phyloP scores from a whole-genome alignment of 2,113 vertebrate species.

The Rhea pennata region DNA sequence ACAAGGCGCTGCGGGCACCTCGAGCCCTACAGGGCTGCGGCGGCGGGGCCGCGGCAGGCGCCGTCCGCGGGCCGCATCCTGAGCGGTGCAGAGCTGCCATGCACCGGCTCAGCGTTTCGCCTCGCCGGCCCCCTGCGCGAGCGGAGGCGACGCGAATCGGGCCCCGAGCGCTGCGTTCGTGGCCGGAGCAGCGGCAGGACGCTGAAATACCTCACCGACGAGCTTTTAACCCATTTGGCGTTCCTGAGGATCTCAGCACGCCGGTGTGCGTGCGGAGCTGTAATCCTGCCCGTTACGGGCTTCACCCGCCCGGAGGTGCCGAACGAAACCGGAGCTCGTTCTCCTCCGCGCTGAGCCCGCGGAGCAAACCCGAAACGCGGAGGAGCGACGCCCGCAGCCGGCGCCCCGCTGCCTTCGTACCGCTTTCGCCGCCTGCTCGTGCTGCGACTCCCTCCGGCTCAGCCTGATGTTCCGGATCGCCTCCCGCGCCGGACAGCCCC shows the following conservation, averaged over 20 bases:
- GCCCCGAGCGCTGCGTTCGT: background rate
- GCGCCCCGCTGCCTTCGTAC: background rate
- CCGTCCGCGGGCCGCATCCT: background rate
- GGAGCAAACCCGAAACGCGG: too few species aligned
- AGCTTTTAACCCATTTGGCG: background rate
- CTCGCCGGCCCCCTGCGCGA: background rate
- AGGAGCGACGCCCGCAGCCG: background rate
- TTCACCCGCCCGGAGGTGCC: too few species aligned
- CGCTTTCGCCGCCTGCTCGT: accelerated
- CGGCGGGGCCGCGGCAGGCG: too few species aligned
- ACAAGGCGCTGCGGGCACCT: background rate
- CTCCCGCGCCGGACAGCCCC: background rate
- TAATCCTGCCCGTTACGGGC: too few species aligned
- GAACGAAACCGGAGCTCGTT: too few species aligned
- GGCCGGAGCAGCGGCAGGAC: background rate
- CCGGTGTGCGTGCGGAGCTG: background rate
- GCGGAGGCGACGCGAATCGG: too few species aligned
- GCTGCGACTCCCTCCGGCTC: background rate
- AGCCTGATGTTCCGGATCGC: accelerated
- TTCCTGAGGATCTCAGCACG: background rate
- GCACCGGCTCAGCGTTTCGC: too few species aligned
- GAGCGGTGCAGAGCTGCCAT: background rate
- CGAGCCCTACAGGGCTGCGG: background rate
- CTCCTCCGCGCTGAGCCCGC: too few species aligned
- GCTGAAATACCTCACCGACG: background rate